These are phyloP conservation scores for Dufourea novaeangliae DNA, from an alignment of 1,140 invertebrate genomes.

Conservation along the genomic window DNA sequence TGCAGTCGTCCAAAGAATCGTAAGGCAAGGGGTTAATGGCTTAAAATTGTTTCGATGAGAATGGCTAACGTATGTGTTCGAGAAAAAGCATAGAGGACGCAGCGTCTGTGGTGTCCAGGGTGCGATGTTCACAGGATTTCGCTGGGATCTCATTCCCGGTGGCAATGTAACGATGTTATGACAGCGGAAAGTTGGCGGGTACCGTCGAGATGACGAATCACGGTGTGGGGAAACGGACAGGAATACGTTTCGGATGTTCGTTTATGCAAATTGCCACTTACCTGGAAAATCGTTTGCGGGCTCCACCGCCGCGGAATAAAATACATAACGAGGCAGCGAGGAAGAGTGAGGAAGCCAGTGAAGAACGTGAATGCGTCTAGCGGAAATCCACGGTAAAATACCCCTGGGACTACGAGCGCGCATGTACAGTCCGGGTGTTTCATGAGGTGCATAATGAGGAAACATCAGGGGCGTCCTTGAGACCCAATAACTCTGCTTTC, in stretches of 20 bases:
- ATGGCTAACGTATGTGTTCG: neutral
- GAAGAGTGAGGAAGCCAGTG: constrained; percentile 31
- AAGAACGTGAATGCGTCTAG: constrained; percentile 1
- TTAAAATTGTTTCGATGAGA: too few species aligned
- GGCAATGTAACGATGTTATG: constrained; percentile 51
- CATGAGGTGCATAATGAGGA: constrained; percentile 26
- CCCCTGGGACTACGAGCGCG: neutral
- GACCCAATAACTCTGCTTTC: neutral
- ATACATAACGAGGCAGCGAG: constrained; percentile 56
- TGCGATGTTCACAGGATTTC: constrained; percentile 2
- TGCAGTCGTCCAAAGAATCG: too few species aligned
- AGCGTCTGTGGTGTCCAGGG: neutral
- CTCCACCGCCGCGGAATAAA: constrained; percentile 54
- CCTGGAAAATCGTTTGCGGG: constrained; percentile 62
- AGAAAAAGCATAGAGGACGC: neutral
- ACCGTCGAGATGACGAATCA: constrained; percentile 68
- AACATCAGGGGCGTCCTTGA: neutral
- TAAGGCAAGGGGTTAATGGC: too few species aligned
- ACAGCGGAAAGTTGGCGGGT: constrained; percentile 41
- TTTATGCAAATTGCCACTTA: constrained; percentile 73
- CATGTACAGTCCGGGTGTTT: constrained; percentile 15
- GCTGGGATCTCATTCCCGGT: constrained; percentile 40
- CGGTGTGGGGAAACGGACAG: constrained; percentile 40
- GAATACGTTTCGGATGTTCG: constrained; percentile 56
- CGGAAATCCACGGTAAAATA: constrained; percentile 25